Percentiles rank a stretch among this genome's conserved stretches.
These are phyloP conservation scores for Alfaro cultratus DNA, from an alignment of 2,797 vertebrate species.

Conservation along the genomic window DNA sequence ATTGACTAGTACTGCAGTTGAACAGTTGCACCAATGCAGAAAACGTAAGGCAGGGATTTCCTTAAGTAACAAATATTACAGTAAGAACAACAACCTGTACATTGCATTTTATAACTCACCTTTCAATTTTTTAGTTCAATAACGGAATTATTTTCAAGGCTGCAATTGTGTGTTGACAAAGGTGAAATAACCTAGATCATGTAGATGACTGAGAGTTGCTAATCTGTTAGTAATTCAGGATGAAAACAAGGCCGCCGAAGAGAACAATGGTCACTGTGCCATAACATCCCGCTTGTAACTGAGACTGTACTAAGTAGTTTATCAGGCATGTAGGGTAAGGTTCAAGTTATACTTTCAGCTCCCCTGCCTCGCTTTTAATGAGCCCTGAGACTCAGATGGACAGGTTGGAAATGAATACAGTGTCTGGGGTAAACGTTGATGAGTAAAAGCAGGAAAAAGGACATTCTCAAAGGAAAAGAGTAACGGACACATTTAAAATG, in stretches of 20 bases:
- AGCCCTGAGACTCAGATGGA: conserved; percentile 10
- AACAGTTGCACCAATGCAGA: not conserved
- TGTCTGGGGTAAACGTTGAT: conserved; percentile 41
- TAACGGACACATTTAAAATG: conserved; percentile 1
- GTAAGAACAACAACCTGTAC: not conserved
- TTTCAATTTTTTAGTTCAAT: not conserved
- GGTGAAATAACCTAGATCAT: not conserved
- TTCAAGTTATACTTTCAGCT: conserved; percentile 5
- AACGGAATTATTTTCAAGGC: not conserved
- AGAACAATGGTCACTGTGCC: conserved; percentile 27
- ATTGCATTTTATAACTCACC: not conserved
- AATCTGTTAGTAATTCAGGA: not conserved
- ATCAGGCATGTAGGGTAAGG: conserved; percentile 8
- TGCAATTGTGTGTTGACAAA: not conserved
- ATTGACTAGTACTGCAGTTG: not conserved
- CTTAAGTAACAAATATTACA: not conserved
- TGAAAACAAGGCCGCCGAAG: conserved; percentile 24
- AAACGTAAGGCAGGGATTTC: not conserved
- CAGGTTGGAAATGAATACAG: not conserved
- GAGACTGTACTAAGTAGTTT: conserved; percentile 20
- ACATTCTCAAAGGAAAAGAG: conserved; percentile 19
- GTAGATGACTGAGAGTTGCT: not conserved
- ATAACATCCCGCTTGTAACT: conserved; percentile 39
- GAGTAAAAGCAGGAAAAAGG: conserved; percentile 23
- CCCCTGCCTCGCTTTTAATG: conserved; percentile 21